phyloP scores from a whole-genome alignment of 2,797 vertebrate species.

The Lagodon rhomboides region DNA sequence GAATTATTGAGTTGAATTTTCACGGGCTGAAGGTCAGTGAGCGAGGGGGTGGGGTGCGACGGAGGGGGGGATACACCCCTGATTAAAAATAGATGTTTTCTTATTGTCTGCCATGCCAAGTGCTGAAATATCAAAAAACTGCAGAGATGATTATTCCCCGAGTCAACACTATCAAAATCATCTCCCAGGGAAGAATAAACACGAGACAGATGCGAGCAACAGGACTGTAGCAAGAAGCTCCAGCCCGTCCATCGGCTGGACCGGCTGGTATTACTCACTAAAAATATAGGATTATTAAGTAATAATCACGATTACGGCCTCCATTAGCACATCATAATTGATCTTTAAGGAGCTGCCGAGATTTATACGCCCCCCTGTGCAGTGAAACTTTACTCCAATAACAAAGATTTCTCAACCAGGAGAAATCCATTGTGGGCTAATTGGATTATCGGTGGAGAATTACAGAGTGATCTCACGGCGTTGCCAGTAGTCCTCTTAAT shows the following conservation, averaged over 20 bases:
- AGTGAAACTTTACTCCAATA: constrained; percentile 80
- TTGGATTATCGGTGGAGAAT: constrained; percentile 81
- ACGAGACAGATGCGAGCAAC: constrained; percentile 18
- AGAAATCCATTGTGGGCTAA: constrained; percentile 80
- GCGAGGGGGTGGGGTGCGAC: constrained; percentile 35
- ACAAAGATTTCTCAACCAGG: constrained; percentile 73
- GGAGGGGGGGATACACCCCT: constrained; percentile 46
- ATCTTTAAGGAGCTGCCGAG: constrained; percentile 73
- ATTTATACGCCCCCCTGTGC: constrained; percentile 71
- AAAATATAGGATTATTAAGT: constrained; percentile 65
- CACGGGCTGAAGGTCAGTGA: constrained; percentile 86
- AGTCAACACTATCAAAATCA: constrained; percentile 63
- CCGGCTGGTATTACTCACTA: constrained; percentile 29
- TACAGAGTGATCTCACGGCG: constrained; percentile 74
- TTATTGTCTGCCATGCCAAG: constrained; percentile 80
- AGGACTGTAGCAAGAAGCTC: constrained; percentile 10
- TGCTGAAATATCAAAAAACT: constrained; percentile 73
- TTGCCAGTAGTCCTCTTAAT: constrained; percentile 74
- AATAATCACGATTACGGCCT: constrained; percentile 63
- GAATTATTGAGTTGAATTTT: constrained; percentile 89
- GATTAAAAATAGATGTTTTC: constrained; percentile 89
- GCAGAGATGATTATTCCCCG: constrained; percentile 61
- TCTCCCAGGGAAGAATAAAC: constrained; percentile 32
- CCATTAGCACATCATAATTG: constrained; percentile 74
- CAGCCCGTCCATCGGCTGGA: constrained; percentile 8